Evolutionary conservation across 2,888 invertebrate species (phyloP).

Genomic region (Brachyptera risi): DNA sequence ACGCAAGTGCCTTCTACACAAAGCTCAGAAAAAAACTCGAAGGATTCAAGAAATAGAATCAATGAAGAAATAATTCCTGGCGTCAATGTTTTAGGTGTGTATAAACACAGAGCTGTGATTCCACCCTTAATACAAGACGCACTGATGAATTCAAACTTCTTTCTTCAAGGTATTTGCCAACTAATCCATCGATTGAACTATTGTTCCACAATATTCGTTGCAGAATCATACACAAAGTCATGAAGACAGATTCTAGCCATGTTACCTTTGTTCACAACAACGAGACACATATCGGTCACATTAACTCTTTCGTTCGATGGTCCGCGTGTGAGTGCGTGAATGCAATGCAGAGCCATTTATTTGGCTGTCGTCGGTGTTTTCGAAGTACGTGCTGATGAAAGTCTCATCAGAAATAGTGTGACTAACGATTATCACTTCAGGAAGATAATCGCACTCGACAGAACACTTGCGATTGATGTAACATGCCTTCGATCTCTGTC

Average conservation of each 20-base stretch:
- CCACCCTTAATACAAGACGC: neutral
- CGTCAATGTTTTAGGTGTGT: neutral
- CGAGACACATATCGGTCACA: neutral
- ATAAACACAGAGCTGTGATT: neutral
- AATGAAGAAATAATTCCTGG: neutral
- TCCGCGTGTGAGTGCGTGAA: neutral
- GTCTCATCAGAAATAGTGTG: neutral
- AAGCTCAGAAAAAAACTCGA: neutral
- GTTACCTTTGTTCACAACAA: neutral
- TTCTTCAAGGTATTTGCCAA: neutral
- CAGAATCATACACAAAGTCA: neutral
- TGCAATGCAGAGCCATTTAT: neutral
- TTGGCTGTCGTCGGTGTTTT: neutral
- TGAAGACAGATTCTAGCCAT: neutral
- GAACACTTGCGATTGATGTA: neutral
- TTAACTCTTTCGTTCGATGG: neutral
- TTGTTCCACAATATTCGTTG: neutral
- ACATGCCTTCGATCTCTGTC: neutral
- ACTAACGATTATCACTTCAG: neutral
- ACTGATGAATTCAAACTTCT: neutral
- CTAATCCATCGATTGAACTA: neutral
- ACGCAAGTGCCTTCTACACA: neutral
- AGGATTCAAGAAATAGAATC: neutral
- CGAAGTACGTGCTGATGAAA: neutral
- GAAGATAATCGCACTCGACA: neutral